Percentiles rank a stretch among this genome's conserved stretches.
phyloP scores from a whole-genome alignment of 2,888 invertebrate genomes.

The Dicyrtomina minuta region DNA sequence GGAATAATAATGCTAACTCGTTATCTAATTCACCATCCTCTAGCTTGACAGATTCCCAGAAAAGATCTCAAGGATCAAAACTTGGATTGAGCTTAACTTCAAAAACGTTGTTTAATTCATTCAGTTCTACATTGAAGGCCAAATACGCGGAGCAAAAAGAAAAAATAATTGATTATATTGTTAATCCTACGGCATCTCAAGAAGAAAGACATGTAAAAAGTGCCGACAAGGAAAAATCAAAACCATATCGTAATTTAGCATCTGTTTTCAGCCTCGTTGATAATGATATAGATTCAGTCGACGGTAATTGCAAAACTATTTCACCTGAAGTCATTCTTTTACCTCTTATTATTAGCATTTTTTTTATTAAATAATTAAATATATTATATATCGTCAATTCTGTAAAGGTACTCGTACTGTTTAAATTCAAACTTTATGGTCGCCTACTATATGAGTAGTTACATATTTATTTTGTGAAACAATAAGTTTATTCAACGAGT shows the following conservation, averaged over 20 bases:
- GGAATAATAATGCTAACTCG: conserved; percentile 28
- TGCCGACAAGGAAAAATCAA: conserved; percentile 71
- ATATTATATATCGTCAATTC: no score
- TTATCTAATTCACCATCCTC: conserved; percentile 27
- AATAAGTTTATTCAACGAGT: no score
- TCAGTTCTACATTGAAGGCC: conserved; percentile 69
- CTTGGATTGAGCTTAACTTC: conserved; percentile 31
- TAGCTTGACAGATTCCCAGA: conserved; percentile 20
- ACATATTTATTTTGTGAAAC: no score
- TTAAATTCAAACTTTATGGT: conserved; percentile 1
- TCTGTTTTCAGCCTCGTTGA: conserved; percentile 91
- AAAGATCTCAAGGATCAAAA: conserved; percentile 22
- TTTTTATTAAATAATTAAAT: no score
- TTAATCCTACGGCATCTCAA: conserved; percentile 70
- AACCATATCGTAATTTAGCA: conserved; percentile 69
- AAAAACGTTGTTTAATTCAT: conserved; percentile 36
- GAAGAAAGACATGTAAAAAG: conserved; percentile 81
- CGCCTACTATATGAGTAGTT: no score
- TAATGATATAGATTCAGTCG: background rate
- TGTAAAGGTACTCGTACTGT: background rate
- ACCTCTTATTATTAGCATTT: no score
- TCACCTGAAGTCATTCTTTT: no score
- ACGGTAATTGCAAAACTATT: no score
- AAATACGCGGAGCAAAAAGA: conserved; percentile 91
- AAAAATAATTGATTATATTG: conserved; percentile 88